Conservation (phyloP, 2,888 invertebrate genomes). For the Margaritifera margaritifera region DNA sequence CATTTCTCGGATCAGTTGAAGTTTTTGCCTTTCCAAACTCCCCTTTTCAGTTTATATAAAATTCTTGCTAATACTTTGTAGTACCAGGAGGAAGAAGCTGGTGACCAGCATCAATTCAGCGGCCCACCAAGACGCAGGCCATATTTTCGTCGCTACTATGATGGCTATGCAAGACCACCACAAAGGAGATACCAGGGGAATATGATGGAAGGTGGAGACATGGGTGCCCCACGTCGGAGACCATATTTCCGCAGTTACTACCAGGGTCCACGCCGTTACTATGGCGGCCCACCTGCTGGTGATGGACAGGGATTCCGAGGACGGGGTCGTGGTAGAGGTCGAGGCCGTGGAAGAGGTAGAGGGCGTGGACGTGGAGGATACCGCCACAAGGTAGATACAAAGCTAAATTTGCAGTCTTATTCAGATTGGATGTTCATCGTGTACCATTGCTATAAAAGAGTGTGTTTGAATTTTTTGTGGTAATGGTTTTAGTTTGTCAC, state of each 20-base stretch:
- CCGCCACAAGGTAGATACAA: slow-evolving; percentile 33
- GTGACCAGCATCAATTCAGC: slow-evolving; percentile 27
- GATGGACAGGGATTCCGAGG: slow-evolving; percentile 14
- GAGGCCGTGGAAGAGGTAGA: slow-evolving; percentile 36
- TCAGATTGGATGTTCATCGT: too few species aligned
- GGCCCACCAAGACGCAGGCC: slow-evolving; percentile 24
- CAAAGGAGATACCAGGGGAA: slow-evolving; percentile 14
- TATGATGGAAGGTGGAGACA: slow-evolving; percentile 31
- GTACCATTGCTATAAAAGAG: too few species aligned
- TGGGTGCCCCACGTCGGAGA: slow-evolving; percentile 34
- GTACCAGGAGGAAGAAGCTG: slow-evolving; percentile 18
- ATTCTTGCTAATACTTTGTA: background rate
- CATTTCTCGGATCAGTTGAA: background rate
- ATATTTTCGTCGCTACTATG: slow-evolving; percentile 25
- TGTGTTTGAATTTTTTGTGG: too few species aligned
- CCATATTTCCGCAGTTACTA: slow-evolving; percentile 64
- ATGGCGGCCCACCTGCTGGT: slow-evolving; percentile 24
- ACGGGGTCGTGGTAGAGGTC: slow-evolving; percentile 40
- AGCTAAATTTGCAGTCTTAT: background rate
- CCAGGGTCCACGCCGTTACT: slow-evolving; percentile 42
- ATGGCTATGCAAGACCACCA: slow-evolving; percentile 4
- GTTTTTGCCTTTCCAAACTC: background rate
- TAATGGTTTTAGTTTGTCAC: too few species aligned
- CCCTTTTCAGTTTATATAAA: background rate
- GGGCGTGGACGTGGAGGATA: slow-evolving; percentile 39